A percentile compares a stretch with the other conserved stretches of the same genome.
Evolutionary conservation across 2,888 invertebrate genomes (phyloP).

Genomic region (Leucophenga maculata): DNA sequence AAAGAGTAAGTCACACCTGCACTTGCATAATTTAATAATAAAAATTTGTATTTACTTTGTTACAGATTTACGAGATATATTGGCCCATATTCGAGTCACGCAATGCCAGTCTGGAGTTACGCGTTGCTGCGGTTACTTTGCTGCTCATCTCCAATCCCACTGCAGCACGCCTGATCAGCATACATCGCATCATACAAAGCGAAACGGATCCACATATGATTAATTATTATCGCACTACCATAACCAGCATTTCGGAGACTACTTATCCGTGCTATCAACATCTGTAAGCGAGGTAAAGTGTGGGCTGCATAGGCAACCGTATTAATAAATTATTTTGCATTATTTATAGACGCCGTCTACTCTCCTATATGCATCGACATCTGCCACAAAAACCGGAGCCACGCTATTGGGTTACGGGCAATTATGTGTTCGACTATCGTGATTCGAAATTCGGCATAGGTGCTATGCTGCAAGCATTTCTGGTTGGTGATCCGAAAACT

Average conservation of each 20-base stretch:
- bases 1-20: slow-evolving; percentile 71
- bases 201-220: slow-evolving; percentile 79
- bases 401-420: slow-evolving; percentile 80
- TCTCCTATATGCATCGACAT: slow-evolving; percentile 79
- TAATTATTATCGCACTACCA: slow-evolving; percentile 81
- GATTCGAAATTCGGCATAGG: slow-evolving; percentile 77
- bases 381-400: slow-evolving; percentile 75
- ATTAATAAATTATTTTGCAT: neutral
- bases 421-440: slow-evolving; percentile 81
- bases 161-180: slow-evolving; percentile 78
- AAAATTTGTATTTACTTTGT: neutral
- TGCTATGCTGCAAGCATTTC: slow-evolving; percentile 76
- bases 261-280: slow-evolving; percentile 79
- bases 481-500: slow-evolving; percentile 78
- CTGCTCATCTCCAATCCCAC: slow-evolving; percentile 79
- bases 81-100: slow-evolving; percentile 81
- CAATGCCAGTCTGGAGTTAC: slow-evolving; percentile 78
- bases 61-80: slow-evolving; percentile 76
- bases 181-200: slow-evolving; percentile 79
- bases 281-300: slow-evolving; percentile 74
- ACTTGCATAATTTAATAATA: neutral
- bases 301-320: neutral
- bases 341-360: slow-evolving; percentile 76
- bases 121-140: slow-evolving; percentile 79
- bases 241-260: slow-evolving; percentile 79